Percentiles rank a stretch among this genome's conserved stretches.
These are phyloP conservation scores for Triplophysa tibetana DNA, from an alignment of 2,113 vertebrate genomes.

Conservation along the genomic window DNA sequence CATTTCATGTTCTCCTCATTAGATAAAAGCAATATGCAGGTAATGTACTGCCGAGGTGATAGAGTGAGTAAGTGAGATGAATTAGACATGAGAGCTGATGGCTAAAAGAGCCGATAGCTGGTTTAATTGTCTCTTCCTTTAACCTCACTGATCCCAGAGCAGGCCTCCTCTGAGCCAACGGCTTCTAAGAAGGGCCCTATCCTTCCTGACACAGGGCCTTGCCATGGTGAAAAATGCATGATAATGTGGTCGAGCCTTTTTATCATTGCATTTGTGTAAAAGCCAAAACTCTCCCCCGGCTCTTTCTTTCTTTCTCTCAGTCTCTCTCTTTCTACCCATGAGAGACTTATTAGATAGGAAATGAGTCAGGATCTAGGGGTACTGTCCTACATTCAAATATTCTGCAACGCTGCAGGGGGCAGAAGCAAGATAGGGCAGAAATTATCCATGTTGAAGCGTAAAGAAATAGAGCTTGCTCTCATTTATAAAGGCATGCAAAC, in stretches of 20 bases:
- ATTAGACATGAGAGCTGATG: constrained; percentile 25
- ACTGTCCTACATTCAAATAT: constrained; percentile 29
- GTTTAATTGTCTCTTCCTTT: constrained; percentile 31
- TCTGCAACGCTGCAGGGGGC: constrained; percentile 15
- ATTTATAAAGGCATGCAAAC: background rate
- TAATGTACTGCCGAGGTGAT: constrained; percentile 16
- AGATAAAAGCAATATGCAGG: background rate
- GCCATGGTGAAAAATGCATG: constrained; percentile 33
- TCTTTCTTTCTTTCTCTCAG: constrained; percentile 10
- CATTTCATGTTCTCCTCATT: background rate
- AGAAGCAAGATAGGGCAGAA: constrained; percentile 10
- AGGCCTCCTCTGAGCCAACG: constrained; percentile 5
- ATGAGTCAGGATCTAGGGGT: constrained; percentile 18
- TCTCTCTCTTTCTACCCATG: constrained; percentile 1
- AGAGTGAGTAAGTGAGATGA: constrained; percentile 20
- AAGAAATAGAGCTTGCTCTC: background rate
- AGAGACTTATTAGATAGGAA: constrained; percentile 29
- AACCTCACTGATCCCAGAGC: constrained; percentile 30
- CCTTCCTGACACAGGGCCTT: constrained; percentile 10
- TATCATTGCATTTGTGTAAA: constrained; percentile 41
- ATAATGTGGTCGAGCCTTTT: constrained; percentile 34
- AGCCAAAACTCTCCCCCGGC: constrained; percentile 16
- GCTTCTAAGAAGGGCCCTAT: constrained; percentile 19
- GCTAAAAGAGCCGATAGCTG: background rate
- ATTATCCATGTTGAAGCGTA: background rate